Conservation (phyloP, 92 coral and sea anemone species). For the Zoanthus gigantus region DNA sequence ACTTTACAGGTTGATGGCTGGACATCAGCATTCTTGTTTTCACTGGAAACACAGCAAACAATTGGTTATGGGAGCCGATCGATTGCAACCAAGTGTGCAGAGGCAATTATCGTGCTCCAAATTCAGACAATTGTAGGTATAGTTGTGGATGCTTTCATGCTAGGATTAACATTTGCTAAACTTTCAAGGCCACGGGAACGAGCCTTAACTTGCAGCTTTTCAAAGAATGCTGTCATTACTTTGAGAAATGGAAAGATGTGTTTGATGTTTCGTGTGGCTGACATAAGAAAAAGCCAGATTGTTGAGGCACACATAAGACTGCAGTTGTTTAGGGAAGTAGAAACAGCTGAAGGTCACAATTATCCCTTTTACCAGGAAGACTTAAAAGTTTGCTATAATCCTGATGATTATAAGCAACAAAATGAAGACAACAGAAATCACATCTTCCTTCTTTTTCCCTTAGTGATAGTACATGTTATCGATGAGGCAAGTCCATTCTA, state of each 20-base stretch:
- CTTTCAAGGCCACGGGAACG: slow-evolving; percentile 94
- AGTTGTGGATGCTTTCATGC: slow-evolving; percentile 85
- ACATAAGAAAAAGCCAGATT: slow-evolving; percentile 86
- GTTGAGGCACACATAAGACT: slow-evolving; percentile 84
- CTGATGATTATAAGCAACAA: slow-evolving; percentile 43
- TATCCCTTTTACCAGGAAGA: slow-evolving; percentile 85
- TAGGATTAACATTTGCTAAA: slow-evolving; percentile 95
- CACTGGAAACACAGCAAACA: slow-evolving; percentile 97
- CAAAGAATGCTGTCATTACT: slow-evolving; percentile 81
- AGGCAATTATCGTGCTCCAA: slow-evolving; percentile 81
- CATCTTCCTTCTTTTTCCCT: slow-evolving; percentile 80
- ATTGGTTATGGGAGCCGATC: slow-evolving; percentile 94
- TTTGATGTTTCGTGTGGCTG: slow-evolving; percentile 90
- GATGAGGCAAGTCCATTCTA: slow-evolving; percentile 92
- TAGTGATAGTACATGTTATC: slow-evolving; percentile 81
- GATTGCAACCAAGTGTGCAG: slow-evolving; percentile 82
- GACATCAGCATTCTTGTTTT: slow-evolving; percentile 92
- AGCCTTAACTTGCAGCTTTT: slow-evolving; percentile 87
- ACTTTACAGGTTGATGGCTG: slow-evolving; percentile 81
- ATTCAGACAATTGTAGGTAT: slow-evolving; percentile 81
- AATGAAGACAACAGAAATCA: slow-evolving; percentile 70
- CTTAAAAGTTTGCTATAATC: slow-evolving; percentile 79
- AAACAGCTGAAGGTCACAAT: slow-evolving; percentile 76
- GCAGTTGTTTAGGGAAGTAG: slow-evolving; percentile 71
- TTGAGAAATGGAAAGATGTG: slow-evolving; percentile 90